Base-by-base conservation (phyloP, 2,113 vertebrate species). In the Lepisosteus osseus region DNA sequence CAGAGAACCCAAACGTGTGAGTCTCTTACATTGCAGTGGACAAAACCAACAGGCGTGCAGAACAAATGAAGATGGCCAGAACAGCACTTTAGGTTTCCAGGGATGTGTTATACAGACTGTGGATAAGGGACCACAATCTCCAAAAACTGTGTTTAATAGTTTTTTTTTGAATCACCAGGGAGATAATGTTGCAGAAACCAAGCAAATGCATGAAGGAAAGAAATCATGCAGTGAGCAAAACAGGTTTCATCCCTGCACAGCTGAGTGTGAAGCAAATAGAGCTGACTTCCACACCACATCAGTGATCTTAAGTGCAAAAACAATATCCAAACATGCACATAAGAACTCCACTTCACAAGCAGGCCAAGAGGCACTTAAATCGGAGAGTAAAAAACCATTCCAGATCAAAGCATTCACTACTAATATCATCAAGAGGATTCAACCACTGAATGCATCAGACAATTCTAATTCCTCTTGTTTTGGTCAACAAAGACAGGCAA, bases 1-100 rank as follows among this genome's bases (percentile, higher is more conserved):
- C 67, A 68, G 85, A 12, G 86, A 81, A 0, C 86, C 85, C 69
- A 90, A 84, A 79, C 83, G 79, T 15, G 81, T 83, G 80, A 90
- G 80, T 83, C 66, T 11, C 3, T 44, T 6, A 15, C 41, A 0
- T 15, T 72, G n/a, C 85, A 74, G 43, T 85, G 61, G 0, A 0
- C 55, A 0, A 65, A 72, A 3, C 83, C 76, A 3, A 7, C 42
- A 3, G 76, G 71, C 71, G 76, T 13, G 57, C 1, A 57, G 1
- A 66, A n/a, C 61, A 76, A 72, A 61, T 17, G n/a, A 0, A 72
- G 73, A 70, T 63, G 65, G 13, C 77, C 76, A 72, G 71, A 78
- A 64, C 40, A 41, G 62, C 17, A 17, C 62, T 64, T 7, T 17
- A 29, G 62, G 17, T 64, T 42, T 40, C 6, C 62, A 4, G n/a